These are phyloP conservation scores for Toxostoma redivivum DNA, from an alignment of 2,113 vertebrate genomes.

Conservation along the genomic window DNA sequence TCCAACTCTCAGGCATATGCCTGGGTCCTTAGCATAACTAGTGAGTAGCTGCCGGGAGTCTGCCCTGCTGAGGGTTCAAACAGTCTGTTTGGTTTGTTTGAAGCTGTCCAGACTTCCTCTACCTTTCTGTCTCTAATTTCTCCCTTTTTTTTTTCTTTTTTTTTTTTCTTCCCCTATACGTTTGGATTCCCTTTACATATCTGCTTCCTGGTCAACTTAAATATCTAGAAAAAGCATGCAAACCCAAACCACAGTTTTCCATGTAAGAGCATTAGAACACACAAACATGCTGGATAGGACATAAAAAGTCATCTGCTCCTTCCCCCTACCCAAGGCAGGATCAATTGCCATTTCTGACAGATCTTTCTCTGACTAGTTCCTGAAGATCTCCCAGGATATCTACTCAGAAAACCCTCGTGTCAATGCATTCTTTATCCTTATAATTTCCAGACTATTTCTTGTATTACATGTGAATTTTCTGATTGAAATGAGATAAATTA, in stretches of 20 bases:
- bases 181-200: neutral
- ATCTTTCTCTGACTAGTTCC: neutral
- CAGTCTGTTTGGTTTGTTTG: neutral
- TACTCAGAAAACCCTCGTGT: neutral
- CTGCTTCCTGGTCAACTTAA: neutral
- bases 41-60: neutral
- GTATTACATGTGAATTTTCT: neutral
- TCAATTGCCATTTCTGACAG: neutral
- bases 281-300: neutral
- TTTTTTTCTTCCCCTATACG: rapidly evolving
- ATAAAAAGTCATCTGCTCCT: neutral
- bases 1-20: neutral
- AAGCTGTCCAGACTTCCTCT: neutral
- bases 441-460: neutral
- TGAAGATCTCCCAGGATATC: neutral
- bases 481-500: neutral
- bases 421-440: neutral
- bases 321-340: neutral
- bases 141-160: rapidly evolving
- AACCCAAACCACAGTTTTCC: neutral
- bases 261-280: neutral
- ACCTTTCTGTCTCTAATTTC: neutral
- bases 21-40: neutral
- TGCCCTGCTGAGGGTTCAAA: neutral
- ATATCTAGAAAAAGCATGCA: neutral